phyloP scores from a whole-genome alignment of 2,888 invertebrate species.

The Meteorus colon region DNA sequence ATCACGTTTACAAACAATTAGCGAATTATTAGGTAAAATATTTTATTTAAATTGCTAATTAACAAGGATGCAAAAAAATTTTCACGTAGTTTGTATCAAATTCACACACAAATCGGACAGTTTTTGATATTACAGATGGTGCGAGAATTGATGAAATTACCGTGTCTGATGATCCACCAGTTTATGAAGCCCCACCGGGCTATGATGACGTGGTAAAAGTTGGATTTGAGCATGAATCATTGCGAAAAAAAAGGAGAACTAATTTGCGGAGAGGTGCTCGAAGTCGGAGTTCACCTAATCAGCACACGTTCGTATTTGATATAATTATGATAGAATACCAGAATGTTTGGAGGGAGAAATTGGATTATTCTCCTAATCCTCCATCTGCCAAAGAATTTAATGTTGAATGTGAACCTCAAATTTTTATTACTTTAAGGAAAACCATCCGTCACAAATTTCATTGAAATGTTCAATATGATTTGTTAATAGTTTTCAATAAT shows the following conservation, averaged over 20 bases:
- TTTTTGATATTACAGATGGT: conserved; percentile 71
- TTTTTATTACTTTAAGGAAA: too few species aligned
- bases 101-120: conserved; percentile 58
- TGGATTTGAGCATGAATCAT: conserved; percentile 73
- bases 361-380: too few species aligned
- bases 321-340: background rate
- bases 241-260: conserved; percentile 58
- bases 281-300: conserved; percentile 60
- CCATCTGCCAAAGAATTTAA: too few species aligned
- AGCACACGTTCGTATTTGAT: conserved; percentile 60
- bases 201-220: conserved; percentile 81
- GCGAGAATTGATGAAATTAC: conserved; percentile 74
- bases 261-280: conserved; percentile 47
- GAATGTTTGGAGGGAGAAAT: too few species aligned
- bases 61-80: background rate
- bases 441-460: too few species aligned
- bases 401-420: too few species aligned
- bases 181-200: conserved; percentile 82
- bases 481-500: too few species aligned
- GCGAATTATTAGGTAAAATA: conserved; percentile 78
- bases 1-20: conserved; percentile 80
- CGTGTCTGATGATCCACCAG: conserved; percentile 79
- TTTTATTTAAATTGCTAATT: background rate
- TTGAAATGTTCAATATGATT: too few species aligned
- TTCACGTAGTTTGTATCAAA: conserved; percentile 36